phyloP scores from a whole-genome alignment of 2,888 invertebrate species.

The Latrodectus elegans region DNA sequence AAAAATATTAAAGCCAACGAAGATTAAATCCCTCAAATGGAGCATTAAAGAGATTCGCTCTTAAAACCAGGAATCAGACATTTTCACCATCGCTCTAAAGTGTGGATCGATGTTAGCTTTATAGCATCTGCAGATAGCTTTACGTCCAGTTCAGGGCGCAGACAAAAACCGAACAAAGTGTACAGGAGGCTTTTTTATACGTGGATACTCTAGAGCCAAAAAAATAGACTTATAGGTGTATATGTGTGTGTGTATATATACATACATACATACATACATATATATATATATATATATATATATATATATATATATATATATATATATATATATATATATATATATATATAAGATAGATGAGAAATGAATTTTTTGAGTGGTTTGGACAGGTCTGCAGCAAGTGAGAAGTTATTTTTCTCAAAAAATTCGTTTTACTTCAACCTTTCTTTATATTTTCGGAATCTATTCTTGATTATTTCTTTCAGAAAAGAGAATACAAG shows the following conservation, averaged over 20 bases:
- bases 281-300: no score
- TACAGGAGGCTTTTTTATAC: neutral
- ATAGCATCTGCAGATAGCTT: conserved; percentile 7
- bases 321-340: no score
- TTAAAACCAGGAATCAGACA: conserved; percentile 33
- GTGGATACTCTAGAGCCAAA: neutral
- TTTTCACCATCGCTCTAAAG: conserved; percentile 15
- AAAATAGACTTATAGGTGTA: neutral
- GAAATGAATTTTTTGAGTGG: conserved; percentile 57
- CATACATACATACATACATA: no score
- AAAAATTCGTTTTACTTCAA: neutral
- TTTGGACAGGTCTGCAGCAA: conserved; percentile 32
- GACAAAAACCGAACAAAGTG: conserved; percentile 41
- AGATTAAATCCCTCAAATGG: conserved; percentile 65
- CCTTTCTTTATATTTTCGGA: neutral
- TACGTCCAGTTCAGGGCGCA: conserved; percentile 8
- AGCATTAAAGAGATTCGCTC: conserved; percentile 49
- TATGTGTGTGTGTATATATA: neutral
- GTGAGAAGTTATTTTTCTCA: neutral
- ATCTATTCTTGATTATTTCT: neutral
- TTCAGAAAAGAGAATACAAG: neutral
- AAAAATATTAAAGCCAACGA: conserved; percentile 22
- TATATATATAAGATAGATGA: neutral
- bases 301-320: no score
- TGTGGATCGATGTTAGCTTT: conserved; percentile 40